Evolutionary conservation across 2,888 invertebrate species (phyloP).

Genomic region (Buathra laborator): DNA sequence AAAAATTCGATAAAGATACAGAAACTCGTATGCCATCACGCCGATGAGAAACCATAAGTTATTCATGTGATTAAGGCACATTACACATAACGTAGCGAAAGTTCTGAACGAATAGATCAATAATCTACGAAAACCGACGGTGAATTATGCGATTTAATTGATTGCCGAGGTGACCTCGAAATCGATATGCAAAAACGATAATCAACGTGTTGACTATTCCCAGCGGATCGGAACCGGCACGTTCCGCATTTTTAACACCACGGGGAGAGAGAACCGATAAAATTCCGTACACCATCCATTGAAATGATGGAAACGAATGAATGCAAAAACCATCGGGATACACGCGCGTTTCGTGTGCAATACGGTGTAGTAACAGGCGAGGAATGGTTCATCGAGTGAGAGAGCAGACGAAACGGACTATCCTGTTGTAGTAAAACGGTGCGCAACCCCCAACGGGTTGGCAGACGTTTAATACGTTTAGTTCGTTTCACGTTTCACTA

Average conservation of each 20-base stretch:
- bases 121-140: not conserved
- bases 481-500: slow-evolving; percentile 69
- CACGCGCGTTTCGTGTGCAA: slow-evolving; percentile 30
- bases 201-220: slow-evolving; percentile 5
- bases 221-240: not conserved
- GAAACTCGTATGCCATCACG: no score
- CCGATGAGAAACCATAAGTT: no score
- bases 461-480: slow-evolving; percentile 66
- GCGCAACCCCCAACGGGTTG: slow-evolving; percentile 31
- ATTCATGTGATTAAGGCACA: no score
- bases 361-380: slow-evolving; percentile 26
- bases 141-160: slow-evolving; percentile 9
- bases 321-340: slow-evolving; percentile 8
- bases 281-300: slow-evolving; percentile 35
- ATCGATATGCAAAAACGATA: slow-evolving; percentile 16
- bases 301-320: slow-evolving; percentile 45
- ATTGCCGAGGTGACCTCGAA: not conserved
- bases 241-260: not conserved
- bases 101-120: not conserved
- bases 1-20: no score
- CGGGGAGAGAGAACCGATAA: slow-evolving; percentile 13
- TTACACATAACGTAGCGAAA: no score
- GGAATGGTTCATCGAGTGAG: slow-evolving; percentile 7
- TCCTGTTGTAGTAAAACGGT: not conserved
- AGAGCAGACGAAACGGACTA: not conserved